A percentile compares a stretch with the other conserved stretches of the same genome.
Evolutionary conservation across 23 tunicate species (phyloP).

Genomic region (Trididemnum clinides): DNA sequence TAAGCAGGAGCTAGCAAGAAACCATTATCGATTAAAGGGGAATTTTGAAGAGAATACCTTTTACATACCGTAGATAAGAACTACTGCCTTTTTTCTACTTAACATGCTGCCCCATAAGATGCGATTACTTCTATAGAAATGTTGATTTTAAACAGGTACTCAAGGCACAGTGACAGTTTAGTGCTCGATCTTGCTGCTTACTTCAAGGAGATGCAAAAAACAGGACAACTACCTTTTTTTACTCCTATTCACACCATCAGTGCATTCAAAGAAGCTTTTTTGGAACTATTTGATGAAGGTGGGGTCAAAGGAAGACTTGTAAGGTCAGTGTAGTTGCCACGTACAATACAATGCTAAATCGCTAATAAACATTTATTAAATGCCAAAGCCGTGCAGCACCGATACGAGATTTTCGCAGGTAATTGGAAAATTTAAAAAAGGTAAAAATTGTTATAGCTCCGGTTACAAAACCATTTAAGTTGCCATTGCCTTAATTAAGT

Average conservation of each 20-base stretch:
- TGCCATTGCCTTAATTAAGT: background rate
- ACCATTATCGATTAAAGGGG: too few relatives aligned
- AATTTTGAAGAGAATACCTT: too few relatives aligned
- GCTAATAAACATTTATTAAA: too few relatives aligned
- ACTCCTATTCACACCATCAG: conserved; percentile 64
- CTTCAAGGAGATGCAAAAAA: conserved; percentile 39
- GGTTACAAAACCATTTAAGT: background rate
- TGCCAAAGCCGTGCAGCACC: background rate
- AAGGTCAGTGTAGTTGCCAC: too few relatives aligned
- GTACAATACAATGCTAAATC: too few relatives aligned
- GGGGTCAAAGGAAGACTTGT: conserved; percentile 31
- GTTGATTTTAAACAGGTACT: too few relatives aligned
- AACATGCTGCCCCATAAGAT: too few relatives aligned
- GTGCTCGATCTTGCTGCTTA: conserved; percentile 54
- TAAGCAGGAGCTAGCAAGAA: too few relatives aligned
- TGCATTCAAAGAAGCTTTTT: conserved; percentile 60
- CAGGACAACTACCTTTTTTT: conserved; percentile 60
- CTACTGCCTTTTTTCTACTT: too few relatives aligned
- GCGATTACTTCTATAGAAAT: too few relatives aligned
- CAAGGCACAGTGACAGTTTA: conserved; percentile 13
- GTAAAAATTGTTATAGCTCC: background rate
- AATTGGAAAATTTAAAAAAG: background rate
- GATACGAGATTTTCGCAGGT: background rate
- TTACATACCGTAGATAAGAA: too few relatives aligned
- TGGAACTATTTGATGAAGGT: conserved; percentile 53